Base-by-base conservation (phyloP, 2,113 vertebrate genomes). In the Gavialis gangeticus region DNA sequence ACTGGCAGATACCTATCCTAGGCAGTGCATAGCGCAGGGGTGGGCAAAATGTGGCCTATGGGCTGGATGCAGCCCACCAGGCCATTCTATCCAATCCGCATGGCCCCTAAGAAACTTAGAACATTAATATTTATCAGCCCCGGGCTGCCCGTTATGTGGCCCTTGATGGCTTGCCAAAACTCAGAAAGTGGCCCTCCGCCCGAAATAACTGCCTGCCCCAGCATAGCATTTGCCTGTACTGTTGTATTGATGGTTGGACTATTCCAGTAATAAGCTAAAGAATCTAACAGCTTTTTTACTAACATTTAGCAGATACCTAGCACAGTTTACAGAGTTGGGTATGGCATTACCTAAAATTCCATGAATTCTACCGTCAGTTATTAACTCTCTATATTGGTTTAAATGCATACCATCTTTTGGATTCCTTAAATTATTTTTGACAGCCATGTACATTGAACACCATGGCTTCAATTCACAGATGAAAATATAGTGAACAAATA, bases 351-450 rank as follows among this genome's bases (percentile, higher is more conserved):
- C 15, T 75, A 87, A 77, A 89, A 60, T 87, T 37, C 2, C 75
- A 95, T 77, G 59, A 87, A 82, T 60, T 80, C 59, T 83, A 60
- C 17, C 28, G 84, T 64, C 15, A 95, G 34, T 55, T 2, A 85
- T 90, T 90, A 73, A 78, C 27, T 57, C 54, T 93, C 17, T 58
- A 55, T 64, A 82, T 84, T 82, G 87, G 64, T 25, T 89, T 75
- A 28, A 95, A 93, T 46, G 12, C 22, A 46, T 10, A 25, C 6
- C 21, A 73, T 22, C 24, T 46, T 73, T 22, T 22, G 21, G 12
- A 89, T 22, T 22, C n/a, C 64, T 5, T 3, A 81, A 89, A 93
- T 89, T 37, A 1, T 71, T 37, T 92, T 89, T 95, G 91, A 60
- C 84, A 95, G 77, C 0, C 1, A 14, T 27, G 5, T 37, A 62